These are phyloP conservation scores for Anoplophora glabripennis DNA, from an alignment of 1,140 invertebrate species.

Conservation along the genomic window DNA sequence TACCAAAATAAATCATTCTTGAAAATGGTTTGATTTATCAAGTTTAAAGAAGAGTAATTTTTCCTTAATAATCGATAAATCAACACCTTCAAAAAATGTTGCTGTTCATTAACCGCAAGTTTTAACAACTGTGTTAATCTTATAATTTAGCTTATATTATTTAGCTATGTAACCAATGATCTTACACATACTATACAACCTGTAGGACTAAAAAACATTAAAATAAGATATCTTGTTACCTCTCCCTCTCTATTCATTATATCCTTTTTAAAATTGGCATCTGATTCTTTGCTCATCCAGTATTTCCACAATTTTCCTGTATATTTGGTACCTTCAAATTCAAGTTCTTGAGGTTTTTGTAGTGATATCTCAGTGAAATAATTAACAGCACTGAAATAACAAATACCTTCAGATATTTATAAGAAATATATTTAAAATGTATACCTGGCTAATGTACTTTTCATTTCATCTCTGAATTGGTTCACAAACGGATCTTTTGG, in stretches of 20 bases:
- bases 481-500: conserved; percentile 66
- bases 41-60: no score
- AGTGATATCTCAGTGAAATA: conserved; percentile 30
- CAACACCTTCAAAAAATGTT: background rate
- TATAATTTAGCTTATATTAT: background rate
- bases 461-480: conserved; percentile 64
- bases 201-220: no score
- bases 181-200: no score
- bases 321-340: conserved; percentile 59
- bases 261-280: conserved; percentile 58
- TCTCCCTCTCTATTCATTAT: conserved; percentile 60
- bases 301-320: conserved; percentile 69
- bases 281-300: conserved; percentile 68
- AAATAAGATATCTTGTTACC: conserved; percentile 29
- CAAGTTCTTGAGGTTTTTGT: conserved; percentile 47
- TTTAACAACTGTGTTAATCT: background rate
- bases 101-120: no score
- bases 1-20: no score
- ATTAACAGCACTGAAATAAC: conserved; percentile 31
- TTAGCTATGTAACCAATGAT: background rate
- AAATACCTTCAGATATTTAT: background rate
- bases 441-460: conserved; percentile 58
- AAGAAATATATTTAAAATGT: background rate
- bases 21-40: no score
- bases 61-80: background rate